Evolutionary conservation across 1,140 invertebrate species (phyloP).

Genomic region (Monomorium pharaonis): DNA sequence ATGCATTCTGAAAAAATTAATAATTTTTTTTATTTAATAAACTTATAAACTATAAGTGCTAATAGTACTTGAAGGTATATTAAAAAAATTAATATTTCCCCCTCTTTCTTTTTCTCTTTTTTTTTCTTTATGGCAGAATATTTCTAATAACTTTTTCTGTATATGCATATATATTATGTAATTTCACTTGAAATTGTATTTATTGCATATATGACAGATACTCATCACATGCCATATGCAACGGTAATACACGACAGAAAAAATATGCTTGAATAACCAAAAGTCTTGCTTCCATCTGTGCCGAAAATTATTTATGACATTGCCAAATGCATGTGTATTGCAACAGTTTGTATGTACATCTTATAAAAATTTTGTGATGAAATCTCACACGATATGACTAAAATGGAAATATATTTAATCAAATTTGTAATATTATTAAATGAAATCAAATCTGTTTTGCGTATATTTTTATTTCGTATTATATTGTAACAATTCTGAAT

Average conservation of each 20-base stretch:
- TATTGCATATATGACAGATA: constrained; percentile 24
- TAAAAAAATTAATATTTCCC: neutral
- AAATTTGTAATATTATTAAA: neutral
- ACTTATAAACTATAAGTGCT: neutral
- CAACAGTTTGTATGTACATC: neutral
- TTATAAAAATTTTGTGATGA: neutral
- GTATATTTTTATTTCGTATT: neutral
- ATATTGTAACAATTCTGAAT: neutral
- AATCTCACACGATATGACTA: neutral
- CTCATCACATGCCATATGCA: constrained; percentile 10
- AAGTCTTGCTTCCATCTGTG: neutral
- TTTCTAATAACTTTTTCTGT: neutral
- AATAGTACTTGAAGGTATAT: neutral
- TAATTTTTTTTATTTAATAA: neutral
- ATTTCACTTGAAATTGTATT: constrained; percentile 12
- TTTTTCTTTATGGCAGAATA: neutral
- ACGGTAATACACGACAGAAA: constrained; percentile 16
- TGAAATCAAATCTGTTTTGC: neutral
- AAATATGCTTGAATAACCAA: constrained; percentile 35
- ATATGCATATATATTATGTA: neutral
- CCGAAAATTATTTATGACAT: constrained; percentile 36
- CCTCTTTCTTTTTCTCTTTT: neutral
- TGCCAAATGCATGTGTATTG: neutral
- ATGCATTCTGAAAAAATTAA: neutral
- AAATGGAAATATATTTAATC: neutral